phyloP scores from a whole-genome alignment of 2,888 invertebrate species.

The Stenodema calcarata region DNA sequence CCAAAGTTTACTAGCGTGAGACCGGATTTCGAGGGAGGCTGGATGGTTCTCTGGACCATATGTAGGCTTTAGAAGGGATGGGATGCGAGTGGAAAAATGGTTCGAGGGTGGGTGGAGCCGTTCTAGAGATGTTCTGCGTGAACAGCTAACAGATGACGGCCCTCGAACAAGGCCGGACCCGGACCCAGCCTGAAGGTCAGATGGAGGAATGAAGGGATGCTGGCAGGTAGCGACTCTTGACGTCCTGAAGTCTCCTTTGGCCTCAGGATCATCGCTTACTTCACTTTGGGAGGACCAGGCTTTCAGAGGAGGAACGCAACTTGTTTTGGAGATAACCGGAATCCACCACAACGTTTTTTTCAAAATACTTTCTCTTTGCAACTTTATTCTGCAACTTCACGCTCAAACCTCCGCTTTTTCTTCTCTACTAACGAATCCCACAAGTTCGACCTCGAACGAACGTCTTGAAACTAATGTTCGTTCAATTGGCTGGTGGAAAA shows the following conservation, averaged over 20 bases:
- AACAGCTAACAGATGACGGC: constrained; percentile 9
- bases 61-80: background rate
- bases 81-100: background rate
- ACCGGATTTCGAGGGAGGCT: background rate
- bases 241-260: background rate
- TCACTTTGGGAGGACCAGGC: background rate
- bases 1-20: constrained; percentile 6
- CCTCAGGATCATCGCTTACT: constrained; percentile 6
- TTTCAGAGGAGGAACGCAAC: background rate
- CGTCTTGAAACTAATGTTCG: too few species aligned
- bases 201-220: constrained; percentile 19
- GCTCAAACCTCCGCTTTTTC: too few species aligned
- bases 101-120: background rate
- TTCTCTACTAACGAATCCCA: too few species aligned
- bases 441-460: too few species aligned
- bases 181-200: background rate
- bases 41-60: background rate
- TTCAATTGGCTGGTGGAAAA: too few species aligned
- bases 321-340: background rate
- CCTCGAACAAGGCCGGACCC: background rate
- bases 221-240: constrained; percentile 14
- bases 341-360: background rate
- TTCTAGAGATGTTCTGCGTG: background rate
- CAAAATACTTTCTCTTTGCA: too few species aligned
- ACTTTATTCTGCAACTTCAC: too few species aligned